Conservation (phyloP, 1,140 invertebrate genomes). For the Aradophagus sp. region DNA sequence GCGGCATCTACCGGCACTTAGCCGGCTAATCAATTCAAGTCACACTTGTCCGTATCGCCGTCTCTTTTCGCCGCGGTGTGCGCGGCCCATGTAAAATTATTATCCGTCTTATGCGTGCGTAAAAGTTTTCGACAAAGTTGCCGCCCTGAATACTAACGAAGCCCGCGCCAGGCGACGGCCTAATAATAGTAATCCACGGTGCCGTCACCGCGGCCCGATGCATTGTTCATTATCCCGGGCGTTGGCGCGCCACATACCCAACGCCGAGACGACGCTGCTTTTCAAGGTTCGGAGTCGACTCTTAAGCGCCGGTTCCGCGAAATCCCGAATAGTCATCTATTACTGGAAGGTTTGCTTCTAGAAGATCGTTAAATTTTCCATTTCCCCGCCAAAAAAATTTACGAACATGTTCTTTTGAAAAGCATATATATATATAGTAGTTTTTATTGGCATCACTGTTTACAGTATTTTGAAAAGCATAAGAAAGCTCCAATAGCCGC, state of each 20-base stretch:
- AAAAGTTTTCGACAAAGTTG: constrained; percentile 32
- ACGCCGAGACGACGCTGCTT: constrained; percentile 14
- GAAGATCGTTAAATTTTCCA: no score
- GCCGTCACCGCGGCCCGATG: constrained; percentile 35
- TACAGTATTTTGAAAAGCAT: no score
- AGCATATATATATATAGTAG: no score
- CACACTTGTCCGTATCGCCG: constrained; percentile 31
- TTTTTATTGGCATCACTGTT: no score
- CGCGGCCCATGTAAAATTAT: constrained; percentile 50
- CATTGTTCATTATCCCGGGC: constrained; percentile 44
- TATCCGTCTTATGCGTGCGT: constrained; percentile 47
- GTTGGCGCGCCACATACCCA: constrained; percentile 34
- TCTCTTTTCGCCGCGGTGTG: constrained; percentile 23
- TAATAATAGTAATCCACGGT: constrained; percentile 52
- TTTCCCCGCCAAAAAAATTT: no score
- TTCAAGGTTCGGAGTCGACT: constrained; percentile 45
- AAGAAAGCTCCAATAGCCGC: no score
- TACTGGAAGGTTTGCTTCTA: no score
- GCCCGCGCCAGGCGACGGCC: no score
- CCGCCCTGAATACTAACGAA: constrained; percentile 52
- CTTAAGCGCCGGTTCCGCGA: no score
- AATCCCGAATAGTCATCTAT: no score
- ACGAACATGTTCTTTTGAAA: no score
- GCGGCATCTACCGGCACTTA: no score
- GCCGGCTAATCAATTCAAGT: constrained; percentile 49